Base-by-base conservation (phyloP, 2,797 vertebrate genomes). In the Lycodopsis pacificus region DNA sequence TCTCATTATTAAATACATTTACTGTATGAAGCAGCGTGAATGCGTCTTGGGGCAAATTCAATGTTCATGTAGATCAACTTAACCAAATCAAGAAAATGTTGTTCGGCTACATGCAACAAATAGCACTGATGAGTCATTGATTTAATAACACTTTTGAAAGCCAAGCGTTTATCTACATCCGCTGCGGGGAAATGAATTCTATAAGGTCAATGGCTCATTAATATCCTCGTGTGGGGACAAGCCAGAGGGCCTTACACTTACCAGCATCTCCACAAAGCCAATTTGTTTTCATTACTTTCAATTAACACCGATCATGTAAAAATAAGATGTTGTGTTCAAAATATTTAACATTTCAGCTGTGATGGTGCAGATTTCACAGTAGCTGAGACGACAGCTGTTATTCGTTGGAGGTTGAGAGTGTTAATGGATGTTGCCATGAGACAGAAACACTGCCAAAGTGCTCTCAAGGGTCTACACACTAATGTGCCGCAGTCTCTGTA, bases 1-100 rank as follows among this genome's bases (percentile, higher is more conserved):
- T 44, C 30, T 65, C 65, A 65, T 80, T 68, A 59, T 80, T 68
- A 62, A 27, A 77, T 53, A 69, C 65, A 59, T 65, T 85, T 71
- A 20, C 25, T 46, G 25, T 4, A 61, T 22, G 42, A 80, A 70
- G 80, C 65, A 70, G 77, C 67, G 76, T 73, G 56, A 78, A 84
- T 49, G 61, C 63, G 71, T 90, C 85, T 87, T 57, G 71, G 65
- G 79, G 82, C 63, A 88, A 93, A 92, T 91, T 89, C 5, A 79
- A 89, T 92, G 90, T 92, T 85, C 85, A 93, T 94, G 87, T 69
- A 91, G 82, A 92, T 92, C 73, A 80, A 76, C 88, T 90, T 71
- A 86, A 86, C 87, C 78, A 86, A 76, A 82, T 88, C 86, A 84
- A 89, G 71, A 72, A 79, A 89, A 91, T 88, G 20, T 70, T 77